A percentile compares a stretch with the other conserved stretches of the same genome.
Conservation (phyloP, 2,113 vertebrate genomes). For the Natator depressus region DNA sequence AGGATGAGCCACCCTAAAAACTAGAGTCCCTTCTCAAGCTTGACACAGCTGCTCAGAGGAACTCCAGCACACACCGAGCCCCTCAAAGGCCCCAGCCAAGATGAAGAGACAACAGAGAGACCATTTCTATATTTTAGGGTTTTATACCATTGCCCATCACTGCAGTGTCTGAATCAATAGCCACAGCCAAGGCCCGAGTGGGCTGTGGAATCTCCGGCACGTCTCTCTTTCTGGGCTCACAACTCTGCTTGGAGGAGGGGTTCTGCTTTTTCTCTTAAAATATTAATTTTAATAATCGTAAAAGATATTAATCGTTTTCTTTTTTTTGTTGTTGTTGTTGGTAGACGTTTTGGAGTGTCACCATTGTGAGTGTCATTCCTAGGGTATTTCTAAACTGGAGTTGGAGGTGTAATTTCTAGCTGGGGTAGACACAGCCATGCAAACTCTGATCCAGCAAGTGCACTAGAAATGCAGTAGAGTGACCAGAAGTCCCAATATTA, state of each 20-base stretch:
- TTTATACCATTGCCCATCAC: neutral
- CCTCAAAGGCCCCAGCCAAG: accelerated
- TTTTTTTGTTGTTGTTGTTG: neutral
- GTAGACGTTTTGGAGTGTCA: neutral
- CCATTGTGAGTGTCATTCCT: neutral
- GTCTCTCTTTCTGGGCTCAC: too few species aligned
- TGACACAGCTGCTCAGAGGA: neutral
- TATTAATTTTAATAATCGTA: neutral
- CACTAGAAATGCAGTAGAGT: neutral
- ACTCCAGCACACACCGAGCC: neutral
- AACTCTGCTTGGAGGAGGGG: neutral
- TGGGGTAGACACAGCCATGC: neutral
- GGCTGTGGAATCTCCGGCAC: neutral
- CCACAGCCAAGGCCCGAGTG: neutral
- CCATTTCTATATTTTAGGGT: neutral
- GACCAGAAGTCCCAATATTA: neutral
- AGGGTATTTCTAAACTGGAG: neutral
- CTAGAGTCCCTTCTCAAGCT: neutral
- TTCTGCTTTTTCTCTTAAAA: neutral
- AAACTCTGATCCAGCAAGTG: neutral
- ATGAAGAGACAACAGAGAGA: neutral
- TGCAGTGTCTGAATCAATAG: neutral
- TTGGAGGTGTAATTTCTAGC: neutral
- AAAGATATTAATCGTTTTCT: neutral
- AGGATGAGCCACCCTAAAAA: neutral